Base-by-base conservation (phyloP, 1,140 invertebrate genomes). In the Diprion similis region DNA sequence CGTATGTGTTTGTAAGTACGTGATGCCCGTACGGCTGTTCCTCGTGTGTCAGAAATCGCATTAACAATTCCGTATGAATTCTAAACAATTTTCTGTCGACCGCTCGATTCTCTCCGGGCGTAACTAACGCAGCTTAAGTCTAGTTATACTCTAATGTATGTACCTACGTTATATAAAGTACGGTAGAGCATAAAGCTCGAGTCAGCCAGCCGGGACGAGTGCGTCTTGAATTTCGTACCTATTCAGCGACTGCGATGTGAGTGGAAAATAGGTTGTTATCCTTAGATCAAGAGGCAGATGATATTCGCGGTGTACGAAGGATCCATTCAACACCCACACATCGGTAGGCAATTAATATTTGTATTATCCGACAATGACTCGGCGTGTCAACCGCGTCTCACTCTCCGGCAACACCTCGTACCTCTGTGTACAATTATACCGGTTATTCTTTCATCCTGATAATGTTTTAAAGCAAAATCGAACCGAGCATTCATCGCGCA, bases 241-340 rank as follows among this genome's bases (percentile, higher is more conserved):
- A 37, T 37, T 37, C 6, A 37, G 24, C 24, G 24, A 37, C 24
- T 59, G 4, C 51, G 51, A 9, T 59, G 6, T 59, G 0, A 15
- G n/a, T 59, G 11, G 51, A 59, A 59, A 59, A 59, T 59, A 59
- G 51, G n/a, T 59, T 59, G 51, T 59, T 59, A 59, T 59, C 51
- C n/a, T 59, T 59, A 59, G 11, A 59, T 59, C 51, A 9, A 17
- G n/a, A 6, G 51, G 51, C 11, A 9, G 51, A 6, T 37, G 3
- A 59, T 59, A 37, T 37, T 4, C 6, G 51, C 51, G 6, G 51
- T 59, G 11, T 59, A 15, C 51, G 11, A 59, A 15, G 8, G 51
- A 6, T 15, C 51, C 51, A 59, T 59, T 59, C 11, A 59, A 59
- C n/a, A 59, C 51, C 11, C n/a, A 37, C n/a, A 59, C n/a, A 17